phyloP scores from a whole-genome alignment of 1,140 invertebrate species.

The Pseudomyrmex flavicornis region DNA sequence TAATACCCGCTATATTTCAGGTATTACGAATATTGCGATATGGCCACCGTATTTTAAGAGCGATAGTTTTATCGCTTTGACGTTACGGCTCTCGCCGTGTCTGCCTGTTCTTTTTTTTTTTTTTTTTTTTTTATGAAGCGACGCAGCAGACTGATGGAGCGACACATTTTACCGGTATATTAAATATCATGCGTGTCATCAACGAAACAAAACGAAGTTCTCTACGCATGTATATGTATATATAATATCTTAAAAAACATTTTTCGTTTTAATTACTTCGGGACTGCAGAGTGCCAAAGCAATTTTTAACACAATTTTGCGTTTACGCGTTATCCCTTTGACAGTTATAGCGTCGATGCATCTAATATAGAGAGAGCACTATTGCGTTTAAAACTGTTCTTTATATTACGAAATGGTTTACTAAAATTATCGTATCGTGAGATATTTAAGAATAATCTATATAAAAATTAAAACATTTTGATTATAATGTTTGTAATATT shows the following conservation, averaged over 20 bases:
- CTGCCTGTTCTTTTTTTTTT: neutral
- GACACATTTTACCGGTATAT: constrained; percentile 16
- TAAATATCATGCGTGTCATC: neutral
- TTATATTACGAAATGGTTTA: too few species aligned
- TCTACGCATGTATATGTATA: neutral
- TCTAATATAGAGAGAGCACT: neutral
- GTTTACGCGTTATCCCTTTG: neutral
- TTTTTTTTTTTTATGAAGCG: constrained; percentile 4
- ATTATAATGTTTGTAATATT: neutral
- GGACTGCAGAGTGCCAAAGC: neutral
- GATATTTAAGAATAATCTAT: neutral
- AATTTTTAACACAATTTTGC: neutral
- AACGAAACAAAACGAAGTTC: constrained; percentile 2
- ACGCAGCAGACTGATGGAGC: neutral
- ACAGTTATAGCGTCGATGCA: neutral
- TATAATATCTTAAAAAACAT: constrained; percentile 22
- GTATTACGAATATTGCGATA: constrained; percentile 63
- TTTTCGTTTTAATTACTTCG: neutral
- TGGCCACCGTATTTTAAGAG: constrained; percentile 53
- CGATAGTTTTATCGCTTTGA: constrained; percentile 64
- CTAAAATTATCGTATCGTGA: neutral
- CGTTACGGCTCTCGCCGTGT: constrained; percentile 35
- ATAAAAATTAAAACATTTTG: neutral
- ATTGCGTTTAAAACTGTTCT: too few species aligned
- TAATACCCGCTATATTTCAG: constrained; percentile 62